Percentiles rank a stretch among this genome's conserved stretches.
Evolutionary conservation across 2,888 invertebrate genomes (phyloP).

Genomic region (Ochropleura leucogaster): DNA sequence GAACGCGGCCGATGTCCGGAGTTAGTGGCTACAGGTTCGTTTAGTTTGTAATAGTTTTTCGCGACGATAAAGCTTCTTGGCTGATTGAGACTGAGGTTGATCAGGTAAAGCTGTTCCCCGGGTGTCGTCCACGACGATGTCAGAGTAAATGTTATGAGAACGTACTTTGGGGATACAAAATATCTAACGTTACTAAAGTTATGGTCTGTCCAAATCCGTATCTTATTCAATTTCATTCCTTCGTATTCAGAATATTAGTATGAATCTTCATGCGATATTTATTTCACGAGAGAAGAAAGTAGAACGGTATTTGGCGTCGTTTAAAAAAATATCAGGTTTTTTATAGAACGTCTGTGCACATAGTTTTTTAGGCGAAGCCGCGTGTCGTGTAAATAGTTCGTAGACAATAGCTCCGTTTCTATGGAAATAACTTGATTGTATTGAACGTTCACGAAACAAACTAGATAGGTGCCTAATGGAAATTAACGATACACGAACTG

Average conservation of each 20-base stretch:
- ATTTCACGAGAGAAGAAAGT: not conserved
- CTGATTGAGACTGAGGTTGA: not conserved
- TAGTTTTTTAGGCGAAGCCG: no score
- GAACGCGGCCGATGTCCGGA: not conserved
- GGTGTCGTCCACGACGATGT: not conserved
- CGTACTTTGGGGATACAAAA: not conserved
- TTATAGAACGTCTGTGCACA: no score
- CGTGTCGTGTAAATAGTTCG: not conserved
- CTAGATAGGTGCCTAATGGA: constrained; percentile 28
- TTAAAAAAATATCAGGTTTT: not conserved
- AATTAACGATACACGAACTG: constrained; percentile 48
- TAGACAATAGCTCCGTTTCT: constrained; percentile 23
- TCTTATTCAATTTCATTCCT: not conserved
- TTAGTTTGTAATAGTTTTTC: not conserved
- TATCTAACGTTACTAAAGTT: not conserved
- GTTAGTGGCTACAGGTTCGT: not conserved
- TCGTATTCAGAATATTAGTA: not conserved
- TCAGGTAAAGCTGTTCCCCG: not conserved
- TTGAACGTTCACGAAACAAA: constrained; percentile 31
- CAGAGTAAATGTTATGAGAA: not conserved
- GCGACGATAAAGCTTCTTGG: not conserved
- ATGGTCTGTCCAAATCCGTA: not conserved
- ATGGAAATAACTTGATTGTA: constrained; percentile 35
- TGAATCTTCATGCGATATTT: no score
- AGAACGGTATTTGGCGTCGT: no score